Evolutionary conservation across 2,888 invertebrate species (phyloP).

Genomic region (Tanypteryx hageni): DNA sequence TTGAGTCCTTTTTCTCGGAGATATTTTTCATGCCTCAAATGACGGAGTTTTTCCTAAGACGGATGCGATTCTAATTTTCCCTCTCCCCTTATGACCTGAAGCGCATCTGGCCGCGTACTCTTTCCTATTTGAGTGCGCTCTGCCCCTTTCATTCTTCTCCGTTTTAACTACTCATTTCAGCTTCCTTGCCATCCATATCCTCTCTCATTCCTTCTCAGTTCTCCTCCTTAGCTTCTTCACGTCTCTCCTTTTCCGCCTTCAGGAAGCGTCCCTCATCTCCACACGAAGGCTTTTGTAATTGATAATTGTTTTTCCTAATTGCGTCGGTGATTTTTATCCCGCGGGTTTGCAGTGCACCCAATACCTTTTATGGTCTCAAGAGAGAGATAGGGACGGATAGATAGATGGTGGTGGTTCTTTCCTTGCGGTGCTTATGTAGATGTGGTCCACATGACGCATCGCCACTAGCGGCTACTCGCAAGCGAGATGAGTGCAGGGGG

Average conservation of each 20-base stretch:
- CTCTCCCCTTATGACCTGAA: neutral
- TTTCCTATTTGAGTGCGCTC: neutral
- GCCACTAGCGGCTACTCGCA: neutral
- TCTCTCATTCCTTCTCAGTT: neutral
- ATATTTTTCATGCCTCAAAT: too few species aligned
- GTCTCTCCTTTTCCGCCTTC: neutral
- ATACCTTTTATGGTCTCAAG: constrained; percentile 36
- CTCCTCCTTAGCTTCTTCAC: constrained; percentile 2
- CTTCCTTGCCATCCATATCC: neutral
- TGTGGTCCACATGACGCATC: constrained; percentile 23
- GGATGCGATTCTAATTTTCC: neutral
- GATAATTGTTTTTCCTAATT: constrained; percentile 61
- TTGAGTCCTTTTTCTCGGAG: neutral
- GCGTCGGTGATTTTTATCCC: constrained; percentile 40
- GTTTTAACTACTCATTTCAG: neutral
- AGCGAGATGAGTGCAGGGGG: neutral
- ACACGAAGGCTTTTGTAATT: constrained; percentile 29
- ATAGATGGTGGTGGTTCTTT: neutral
- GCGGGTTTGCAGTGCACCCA: neutral
- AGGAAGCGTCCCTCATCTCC: neutral
- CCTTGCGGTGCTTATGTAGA: constrained; percentile 22
- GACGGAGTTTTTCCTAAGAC: too few species aligned
- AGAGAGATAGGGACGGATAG: neutral
- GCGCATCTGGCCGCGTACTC: neutral
- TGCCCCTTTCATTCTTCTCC: neutral